phyloP scores from a whole-genome alignment of 2,797 vertebrate species.

The Hoplostethus mediterraneus region DNA sequence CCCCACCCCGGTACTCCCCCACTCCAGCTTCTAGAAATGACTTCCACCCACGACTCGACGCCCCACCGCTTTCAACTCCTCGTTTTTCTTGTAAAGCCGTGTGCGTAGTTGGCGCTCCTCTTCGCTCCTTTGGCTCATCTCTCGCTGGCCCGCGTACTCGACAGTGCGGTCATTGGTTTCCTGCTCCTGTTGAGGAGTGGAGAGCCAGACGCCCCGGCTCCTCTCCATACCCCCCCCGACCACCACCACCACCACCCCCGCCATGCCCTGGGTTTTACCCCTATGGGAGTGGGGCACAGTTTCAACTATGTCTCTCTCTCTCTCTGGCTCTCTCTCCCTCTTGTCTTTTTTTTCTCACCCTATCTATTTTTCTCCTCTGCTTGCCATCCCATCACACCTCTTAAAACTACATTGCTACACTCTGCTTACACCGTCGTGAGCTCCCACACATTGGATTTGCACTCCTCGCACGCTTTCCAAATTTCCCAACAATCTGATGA shows the following conservation, averaged over 20 bases:
- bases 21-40: slow-evolving; percentile 34
- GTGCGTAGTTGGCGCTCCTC: slow-evolving; percentile 35
- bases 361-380: too few species aligned
- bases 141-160: slow-evolving; percentile 39
- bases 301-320: not conserved
- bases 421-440: not conserved
- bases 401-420: not conserved
- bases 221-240: slow-evolving; percentile 8
- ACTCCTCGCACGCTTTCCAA: not conserved
- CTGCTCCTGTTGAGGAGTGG: slow-evolving; percentile 25
- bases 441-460: not conserved
- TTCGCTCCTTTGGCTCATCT: slow-evolving; percentile 48
- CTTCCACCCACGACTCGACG: slow-evolving; percentile 42
- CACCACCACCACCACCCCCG: too few species aligned
- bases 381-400: not conserved
- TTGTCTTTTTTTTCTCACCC: not conserved
- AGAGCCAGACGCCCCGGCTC: slow-evolving; percentile 34
- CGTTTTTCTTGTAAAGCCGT: slow-evolving; percentile 50
- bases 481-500: not conserved
- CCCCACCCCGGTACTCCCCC: slow-evolving; percentile 1
- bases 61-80: slow-evolving; percentile 44
- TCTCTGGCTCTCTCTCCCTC: not conserved
- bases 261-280: not conserved
- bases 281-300: not conserved
- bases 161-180: slow-evolving; percentile 49